Percentiles rank a stretch among this genome's conserved stretches.
phyloP scores from a whole-genome alignment of 2,113 vertebrate genomes.

The Syrmaticus mikado region DNA sequence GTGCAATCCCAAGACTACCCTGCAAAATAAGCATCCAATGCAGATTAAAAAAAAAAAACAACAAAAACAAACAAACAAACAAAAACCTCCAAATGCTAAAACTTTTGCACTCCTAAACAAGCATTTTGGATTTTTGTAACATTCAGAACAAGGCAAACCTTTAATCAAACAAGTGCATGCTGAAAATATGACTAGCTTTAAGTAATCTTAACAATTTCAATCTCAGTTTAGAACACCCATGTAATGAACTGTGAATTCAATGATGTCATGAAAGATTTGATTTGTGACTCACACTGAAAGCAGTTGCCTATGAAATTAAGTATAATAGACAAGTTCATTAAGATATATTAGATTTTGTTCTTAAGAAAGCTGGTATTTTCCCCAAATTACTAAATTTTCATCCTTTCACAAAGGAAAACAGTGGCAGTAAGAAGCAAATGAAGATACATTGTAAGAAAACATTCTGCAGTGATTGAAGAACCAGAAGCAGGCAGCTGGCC shows the following conservation, averaged over 20 bases:
- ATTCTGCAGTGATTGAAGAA: not conserved
- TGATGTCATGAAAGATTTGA: not conserved
- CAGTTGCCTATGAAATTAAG: no score
- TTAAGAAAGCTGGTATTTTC: not conserved
- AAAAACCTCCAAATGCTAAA: not conserved
- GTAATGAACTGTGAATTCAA: not conserved
- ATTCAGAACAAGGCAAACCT: not conserved
- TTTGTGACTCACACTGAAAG: not conserved
- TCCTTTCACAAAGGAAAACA: not conserved
- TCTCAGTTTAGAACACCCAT: not conserved
- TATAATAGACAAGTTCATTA: not conserved
- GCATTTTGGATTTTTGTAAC: not conserved
- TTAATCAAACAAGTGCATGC: not conserved
- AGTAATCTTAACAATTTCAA: not conserved
- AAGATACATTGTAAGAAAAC: not conserved
- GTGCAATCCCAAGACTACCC: not conserved
- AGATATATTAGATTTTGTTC: not conserved
- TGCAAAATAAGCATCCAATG: not conserved
- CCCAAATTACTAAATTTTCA: not conserved
- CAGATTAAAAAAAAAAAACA: not conserved
- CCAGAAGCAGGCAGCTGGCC: not conserved
- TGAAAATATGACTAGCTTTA: not conserved
- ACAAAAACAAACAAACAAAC: not conserved
- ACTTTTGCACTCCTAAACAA: not conserved
- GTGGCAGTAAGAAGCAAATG: not conserved